Base-by-base conservation (phyloP, 2,113 vertebrate genomes). In the Sinocyclocheilus anshuiensis region DNA sequence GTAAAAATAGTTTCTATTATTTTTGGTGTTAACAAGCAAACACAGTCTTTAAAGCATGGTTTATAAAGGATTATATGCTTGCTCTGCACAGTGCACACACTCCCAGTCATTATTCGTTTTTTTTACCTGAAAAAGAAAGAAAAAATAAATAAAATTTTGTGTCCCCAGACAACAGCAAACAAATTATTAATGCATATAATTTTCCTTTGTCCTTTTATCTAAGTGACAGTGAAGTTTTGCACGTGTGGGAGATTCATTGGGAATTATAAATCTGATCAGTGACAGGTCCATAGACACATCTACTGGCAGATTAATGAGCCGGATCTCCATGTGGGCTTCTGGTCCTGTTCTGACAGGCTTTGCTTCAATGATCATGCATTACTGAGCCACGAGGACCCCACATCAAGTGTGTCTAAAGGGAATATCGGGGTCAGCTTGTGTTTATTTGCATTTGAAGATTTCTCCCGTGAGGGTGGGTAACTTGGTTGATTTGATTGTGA, bases 341-440 rank as follows among this genome's bases (percentile, higher is more conserved):
- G 78, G 67, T 91, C 86, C 92, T 89, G 89, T 94, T 95, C 93
- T 94, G 93, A 94, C 92, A 93, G 88, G 90, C 94, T 92, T 93
- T 94, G 91, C 92, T 91, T 94, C 90, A 87, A 85, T 93, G 89
- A 86, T 48, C 93, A 90, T 91, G 90, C 93, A 94, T 94, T 94
- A 91, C 88, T 92, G 92, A 72, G 85, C 82, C 83, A 84, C 83
- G 53, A 87, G 91, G 87, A 91, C 45, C 77, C 29, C 89, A 81
- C 88, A 88, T 89, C 91, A 79, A 87, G 92, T 81, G 71, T 55
- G 88, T 84, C 88, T 89, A 63, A 81, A 89, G 91, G 88, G 84
- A 87, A 84, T 36, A 65, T n/a, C 4, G 59, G 87, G 86, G 90
- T 93, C 89, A 90, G 11, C 4, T 92, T 92, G 89, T 87, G 84